These are phyloP conservation scores for Phaethon lepturus DNA, from an alignment of 2,113 vertebrate species.

Conservation along the genomic window DNA sequence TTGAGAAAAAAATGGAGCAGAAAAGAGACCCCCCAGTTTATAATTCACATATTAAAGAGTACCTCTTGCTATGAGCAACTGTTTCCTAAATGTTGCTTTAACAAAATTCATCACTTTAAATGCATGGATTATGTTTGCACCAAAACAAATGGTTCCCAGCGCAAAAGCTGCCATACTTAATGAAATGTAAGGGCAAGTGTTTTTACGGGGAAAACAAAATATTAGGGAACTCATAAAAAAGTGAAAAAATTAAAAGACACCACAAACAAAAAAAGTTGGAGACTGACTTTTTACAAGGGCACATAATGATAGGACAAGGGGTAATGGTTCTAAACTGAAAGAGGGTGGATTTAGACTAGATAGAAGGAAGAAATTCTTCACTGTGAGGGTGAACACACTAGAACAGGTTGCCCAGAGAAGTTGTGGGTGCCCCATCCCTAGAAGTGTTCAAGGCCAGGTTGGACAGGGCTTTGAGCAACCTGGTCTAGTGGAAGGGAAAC, in stretches of 20 bases:
- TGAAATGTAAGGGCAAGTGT: background rate
- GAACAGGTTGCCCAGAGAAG: no score
- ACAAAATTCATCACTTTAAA: background rate
- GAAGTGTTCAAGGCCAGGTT: no score
- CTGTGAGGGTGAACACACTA: no score
- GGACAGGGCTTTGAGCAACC: no score
- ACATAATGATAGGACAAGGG: no score
- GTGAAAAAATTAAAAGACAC: background rate
- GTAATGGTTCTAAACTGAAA: no score
- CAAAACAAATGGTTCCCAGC: conserved; percentile 22
- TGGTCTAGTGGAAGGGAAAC: no score
- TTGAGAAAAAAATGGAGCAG: background rate
- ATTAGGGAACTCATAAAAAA: background rate
- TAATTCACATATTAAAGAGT: background rate
- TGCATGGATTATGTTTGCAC: background rate
- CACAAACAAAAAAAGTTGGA: background rate
- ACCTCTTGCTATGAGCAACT: conserved; percentile 18
- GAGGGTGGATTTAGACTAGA: no score
- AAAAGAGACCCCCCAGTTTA: conserved; percentile 16
- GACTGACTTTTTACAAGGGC: no score
- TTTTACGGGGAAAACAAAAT: conserved; percentile 13
- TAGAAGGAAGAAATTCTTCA: no score
- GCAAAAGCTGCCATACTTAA: background rate
- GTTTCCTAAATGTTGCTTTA: background rate
- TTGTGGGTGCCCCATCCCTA: no score